Conservation (phyloP, 1,140 invertebrate genomes). For the Zaprionus inermis region DNA sequence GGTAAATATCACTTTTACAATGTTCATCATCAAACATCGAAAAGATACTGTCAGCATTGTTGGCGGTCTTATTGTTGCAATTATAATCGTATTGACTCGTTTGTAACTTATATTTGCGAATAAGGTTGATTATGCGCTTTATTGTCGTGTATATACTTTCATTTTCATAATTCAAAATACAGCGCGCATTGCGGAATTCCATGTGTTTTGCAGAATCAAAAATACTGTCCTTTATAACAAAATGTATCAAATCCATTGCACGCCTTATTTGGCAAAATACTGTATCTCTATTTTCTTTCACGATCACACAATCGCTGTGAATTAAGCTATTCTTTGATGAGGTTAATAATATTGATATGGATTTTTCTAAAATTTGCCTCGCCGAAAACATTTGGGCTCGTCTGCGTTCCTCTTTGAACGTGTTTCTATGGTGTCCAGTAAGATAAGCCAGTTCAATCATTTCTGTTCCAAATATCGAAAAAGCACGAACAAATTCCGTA, state of each 20-base stretch:
- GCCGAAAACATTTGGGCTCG: conserved; percentile 98
- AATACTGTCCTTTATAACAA: conserved; percentile 97
- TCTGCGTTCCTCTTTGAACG: conserved; percentile 97
- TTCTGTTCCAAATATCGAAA: conserved; percentile 98
- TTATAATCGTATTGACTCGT: conserved; percentile 67
- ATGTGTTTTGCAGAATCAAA: conserved; percentile 85
- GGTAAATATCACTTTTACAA: conserved; percentile 63
- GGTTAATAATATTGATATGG: conserved; percentile 98
- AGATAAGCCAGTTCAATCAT: conserved; percentile 99
- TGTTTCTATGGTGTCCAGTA: conserved; percentile 92
- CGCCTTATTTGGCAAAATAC: conserved; percentile 98
- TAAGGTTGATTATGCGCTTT: conserved; percentile 92
- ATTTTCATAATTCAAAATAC: conserved; percentile 71
- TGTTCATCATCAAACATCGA: conserved; percentile 67
- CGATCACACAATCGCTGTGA: conserved; percentile 96
- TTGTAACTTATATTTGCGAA: conserved; percentile 87
- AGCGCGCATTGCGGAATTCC: conserved; percentile 81
- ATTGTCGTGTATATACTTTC: conserved; percentile 92
- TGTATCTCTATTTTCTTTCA: conserved; percentile 97
- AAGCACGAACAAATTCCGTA: conserved; percentile 99
- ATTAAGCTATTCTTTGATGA: conserved; percentile 97
- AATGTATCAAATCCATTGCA: conserved; percentile 98
- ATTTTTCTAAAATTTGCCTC: conserved; percentile 96
- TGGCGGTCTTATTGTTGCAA: conserved; percentile 62
- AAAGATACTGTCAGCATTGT: conserved; percentile 61